Base-by-base conservation (phyloP, 2,113 vertebrate genomes). In the Ovis canadensis region DNA sequence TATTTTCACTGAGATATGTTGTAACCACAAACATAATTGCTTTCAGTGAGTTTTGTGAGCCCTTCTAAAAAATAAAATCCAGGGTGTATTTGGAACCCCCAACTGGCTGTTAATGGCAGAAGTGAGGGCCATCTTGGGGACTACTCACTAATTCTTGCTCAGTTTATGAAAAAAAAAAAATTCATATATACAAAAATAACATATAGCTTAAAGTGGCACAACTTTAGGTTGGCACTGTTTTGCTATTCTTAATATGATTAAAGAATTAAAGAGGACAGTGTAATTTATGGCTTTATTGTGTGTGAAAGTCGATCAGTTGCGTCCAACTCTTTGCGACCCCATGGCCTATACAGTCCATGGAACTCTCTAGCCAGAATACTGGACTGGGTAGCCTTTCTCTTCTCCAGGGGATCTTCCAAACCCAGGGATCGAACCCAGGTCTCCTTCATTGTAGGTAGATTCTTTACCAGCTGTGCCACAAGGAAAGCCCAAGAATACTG, bases 31-130 rank as follows among this genome's bases (percentile, higher is more conserved):
- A 57, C 11, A 29, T 62, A 86, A 31, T n/a, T 95, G 19, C 57
- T 94, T 74, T 80, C 12, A 57, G 6, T 82, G 45, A 89, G 4
- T 92, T 97, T 54, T 94, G 4, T 84, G 67, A 55, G 9, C 33
- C 6, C 5, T 64, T 88, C 11, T 67, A 89, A 55, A 86, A 29
- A 93, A 81, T 62, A 60, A 54, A 90, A n/a, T 3, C 7, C 0
- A 19, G 3, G 29, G 4, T 80, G 3, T 83, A 2, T 84, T 78
- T 29, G 43, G 25, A 54, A 36, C 11, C 17, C 57, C 54, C 2
- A 88, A 60, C 3, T 27, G 84, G 29, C 40, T 64, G 11, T 29
- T 52, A 27, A 9, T 94, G 15, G 48, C 27, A 81, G 82, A 88
- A 60, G 4, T 54, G 3, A 62, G 10, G 12, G 15, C 15, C 1